Base-by-base conservation (phyloP, 2,797 vertebrate genomes). In the Malacoraja senta region DNA sequence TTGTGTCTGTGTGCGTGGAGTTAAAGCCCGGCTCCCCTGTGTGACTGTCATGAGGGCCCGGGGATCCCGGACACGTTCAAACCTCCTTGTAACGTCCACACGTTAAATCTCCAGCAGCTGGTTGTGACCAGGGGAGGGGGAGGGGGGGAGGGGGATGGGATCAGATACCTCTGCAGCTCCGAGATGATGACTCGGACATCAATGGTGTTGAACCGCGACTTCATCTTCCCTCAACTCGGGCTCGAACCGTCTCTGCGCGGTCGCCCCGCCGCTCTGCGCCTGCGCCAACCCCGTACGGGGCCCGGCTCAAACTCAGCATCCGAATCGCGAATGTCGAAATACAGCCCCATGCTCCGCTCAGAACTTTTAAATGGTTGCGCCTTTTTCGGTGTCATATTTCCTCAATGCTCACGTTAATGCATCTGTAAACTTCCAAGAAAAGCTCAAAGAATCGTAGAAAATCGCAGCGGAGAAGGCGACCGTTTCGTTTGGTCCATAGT, bases 111-210 rank as follows among this genome's bases (percentile, higher is more conserved):
- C 63, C 93, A 32, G 19, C 32, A 17, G 3, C 90, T 38, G 21
- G 8, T 9, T 10, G 58, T 32, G 24, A 44, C 44, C 44, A 4
- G 44, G 44, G 44, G 44, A 0, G 4, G 44, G 44, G 4, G 44
- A 3, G 44, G 44, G 3, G 8, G 0, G 71, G 17, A 10, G 17
- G 61, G 71, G 21, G 21, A n/a, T n/a, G n/a, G 6, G 35, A 8
- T 10, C 15, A 21, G 17, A 19, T 88, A 99, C 99, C 97, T 99
- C 79, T 96, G 96, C 35, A 99, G 97, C 95, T 99, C 99, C 44
- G 98, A 97, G 74, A 99, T 96, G 65, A 97, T 97, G 0, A 98
- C 98, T 93, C 98, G 96, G 94, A 99, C 97, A 7, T 99, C 99
- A 93, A 99, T 93, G 0, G 98, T 98, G 94, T 96, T 98, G 94